A percentile compares a stretch with the other conserved stretches of the same genome.
Evolutionary conservation across 2,797 vertebrate genomes (phyloP).

Genomic region (Notoglanidium macrostoma): DNA sequence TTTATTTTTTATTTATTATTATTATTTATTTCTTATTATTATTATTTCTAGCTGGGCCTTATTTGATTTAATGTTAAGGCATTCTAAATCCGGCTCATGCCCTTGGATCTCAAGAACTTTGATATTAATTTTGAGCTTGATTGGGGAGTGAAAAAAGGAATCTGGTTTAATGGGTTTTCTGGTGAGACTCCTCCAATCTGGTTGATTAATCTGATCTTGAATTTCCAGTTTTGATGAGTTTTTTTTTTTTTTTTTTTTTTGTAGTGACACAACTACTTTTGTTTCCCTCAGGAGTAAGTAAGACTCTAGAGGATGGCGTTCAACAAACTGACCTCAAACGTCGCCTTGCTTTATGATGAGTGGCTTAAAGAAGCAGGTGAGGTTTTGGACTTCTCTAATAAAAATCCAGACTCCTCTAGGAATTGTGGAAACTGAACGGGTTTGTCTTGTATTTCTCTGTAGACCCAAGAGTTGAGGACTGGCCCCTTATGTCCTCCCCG

Average conservation of each 20-base stretch:
- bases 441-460: not conserved
- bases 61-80: too few species aligned
- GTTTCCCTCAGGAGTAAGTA: not conserved
- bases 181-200: not conserved
- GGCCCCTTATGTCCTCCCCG: slow-evolving; percentile 83
- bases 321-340: slow-evolving; percentile 77
- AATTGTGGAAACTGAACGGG: not conserved
- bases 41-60: not conserved
- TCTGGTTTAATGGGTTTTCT: not conserved
- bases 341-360: slow-evolving; percentile 77
- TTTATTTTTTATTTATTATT: not conserved
- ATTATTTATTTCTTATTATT: too few species aligned
- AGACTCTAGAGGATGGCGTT: slow-evolving; percentile 72
- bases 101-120: too few species aligned
- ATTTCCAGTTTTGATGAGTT: slow-evolving; percentile 13
- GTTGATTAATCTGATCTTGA: not conserved
- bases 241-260: too few species aligned
- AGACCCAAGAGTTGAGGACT: slow-evolving; percentile 84
- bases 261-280: not conserved
- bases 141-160: not conserved
- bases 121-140: not conserved
- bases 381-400: not conserved
- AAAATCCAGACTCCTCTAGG: not conserved
- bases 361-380: slow-evolving; percentile 84
- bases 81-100: not conserved